A percentile compares a stretch with the other conserved stretches of the same genome.
phyloP scores from a whole-genome alignment of 37 sponge, comb jelly and placozoan species.

The Haliclona indistincta region DNA sequence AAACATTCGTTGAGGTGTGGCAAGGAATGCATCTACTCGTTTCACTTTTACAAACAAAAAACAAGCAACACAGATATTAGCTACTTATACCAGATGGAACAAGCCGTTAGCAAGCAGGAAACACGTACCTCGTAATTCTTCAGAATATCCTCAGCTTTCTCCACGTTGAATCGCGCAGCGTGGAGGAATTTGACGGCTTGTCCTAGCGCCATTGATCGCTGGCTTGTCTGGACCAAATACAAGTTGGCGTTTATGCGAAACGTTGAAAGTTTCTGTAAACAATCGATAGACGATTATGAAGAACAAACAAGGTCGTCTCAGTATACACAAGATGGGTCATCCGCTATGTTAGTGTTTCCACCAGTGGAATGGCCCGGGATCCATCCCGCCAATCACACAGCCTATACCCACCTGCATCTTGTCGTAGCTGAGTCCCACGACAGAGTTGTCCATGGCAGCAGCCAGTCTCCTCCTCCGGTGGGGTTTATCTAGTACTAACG shows the following conservation, averaged over 20 bases:
- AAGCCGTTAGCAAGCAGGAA: neutral
- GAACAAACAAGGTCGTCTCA: neutral
- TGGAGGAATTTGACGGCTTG: conserved; percentile 41
- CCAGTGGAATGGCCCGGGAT: no score
- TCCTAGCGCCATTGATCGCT: neutral
- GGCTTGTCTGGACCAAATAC: conserved; percentile 10
- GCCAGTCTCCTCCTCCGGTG: no score
- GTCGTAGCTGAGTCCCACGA: conserved; percentile 8
- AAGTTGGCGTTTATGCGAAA: conserved; percentile 31
- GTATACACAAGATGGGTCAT: neutral
- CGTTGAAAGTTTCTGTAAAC: conserved; percentile 25
- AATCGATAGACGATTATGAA: no score
- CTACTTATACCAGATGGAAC: neutral
- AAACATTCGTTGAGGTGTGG: no score
- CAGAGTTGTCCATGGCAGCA: conserved; percentile 2
- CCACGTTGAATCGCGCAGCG: conserved; percentile 32
- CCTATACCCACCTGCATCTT: conserved; percentile 15
- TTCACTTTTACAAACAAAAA: neutral
- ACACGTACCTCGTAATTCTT: conserved; percentile 64
- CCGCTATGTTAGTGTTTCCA: no score
- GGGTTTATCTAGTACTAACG: no score
- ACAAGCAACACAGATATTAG: neutral
- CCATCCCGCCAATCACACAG: neutral
- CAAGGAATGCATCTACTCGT: no score
- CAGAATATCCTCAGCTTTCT: conserved; percentile 39